Conservation (phyloP, 2,888 invertebrate genomes). For the Metopia argyrocephala region DNA sequence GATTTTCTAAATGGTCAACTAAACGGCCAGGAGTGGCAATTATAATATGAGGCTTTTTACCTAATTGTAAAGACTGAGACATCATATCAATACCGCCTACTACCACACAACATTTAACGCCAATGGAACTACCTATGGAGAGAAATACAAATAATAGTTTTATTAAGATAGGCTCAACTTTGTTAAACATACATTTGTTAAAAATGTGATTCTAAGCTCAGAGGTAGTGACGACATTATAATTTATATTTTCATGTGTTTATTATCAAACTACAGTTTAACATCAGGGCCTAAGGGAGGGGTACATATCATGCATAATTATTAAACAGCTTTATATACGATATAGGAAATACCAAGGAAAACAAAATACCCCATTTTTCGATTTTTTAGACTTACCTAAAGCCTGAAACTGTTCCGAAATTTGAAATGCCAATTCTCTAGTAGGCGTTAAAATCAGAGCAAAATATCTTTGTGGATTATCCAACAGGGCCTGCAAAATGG, state of each 20-base stretch:
- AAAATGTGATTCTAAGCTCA: no score
- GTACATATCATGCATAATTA: slow-evolving; percentile 6
- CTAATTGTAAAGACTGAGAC: slow-evolving; percentile 92
- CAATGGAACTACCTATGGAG: slow-evolving; percentile 88
- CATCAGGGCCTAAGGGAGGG: slow-evolving; percentile 29
- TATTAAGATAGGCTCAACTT: no score
- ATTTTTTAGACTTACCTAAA: slow-evolving; percentile 83
- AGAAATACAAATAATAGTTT: background rate
- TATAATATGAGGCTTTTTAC: slow-evolving; percentile 97
- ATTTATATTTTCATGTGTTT: slow-evolving; percentile 39
- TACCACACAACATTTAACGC: slow-evolving; percentile 96
- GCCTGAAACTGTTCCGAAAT: slow-evolving; percentile 99
- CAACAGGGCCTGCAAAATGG: slow-evolving; percentile 93
- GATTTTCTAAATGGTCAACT: slow-evolving; percentile 97
- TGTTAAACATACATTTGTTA: no score
- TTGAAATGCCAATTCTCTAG: slow-evolving; percentile 98
- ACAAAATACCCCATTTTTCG: background rate
- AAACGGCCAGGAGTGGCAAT: slow-evolving; percentile 98
- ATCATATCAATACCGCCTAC: slow-evolving; percentile 99
- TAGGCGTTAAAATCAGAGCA: slow-evolving; percentile 95
- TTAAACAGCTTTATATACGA: background rate
- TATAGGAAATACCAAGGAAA: background rate
- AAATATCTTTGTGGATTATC: slow-evolving; percentile 96
- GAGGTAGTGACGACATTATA: slow-evolving; percentile 46
- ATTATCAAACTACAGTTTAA: slow-evolving; percentile 39